These are phyloP conservation scores for Ophonus ardosiacus DNA, from an alignment of 2,888 invertebrate genomes.

Conservation along the genomic window DNA sequence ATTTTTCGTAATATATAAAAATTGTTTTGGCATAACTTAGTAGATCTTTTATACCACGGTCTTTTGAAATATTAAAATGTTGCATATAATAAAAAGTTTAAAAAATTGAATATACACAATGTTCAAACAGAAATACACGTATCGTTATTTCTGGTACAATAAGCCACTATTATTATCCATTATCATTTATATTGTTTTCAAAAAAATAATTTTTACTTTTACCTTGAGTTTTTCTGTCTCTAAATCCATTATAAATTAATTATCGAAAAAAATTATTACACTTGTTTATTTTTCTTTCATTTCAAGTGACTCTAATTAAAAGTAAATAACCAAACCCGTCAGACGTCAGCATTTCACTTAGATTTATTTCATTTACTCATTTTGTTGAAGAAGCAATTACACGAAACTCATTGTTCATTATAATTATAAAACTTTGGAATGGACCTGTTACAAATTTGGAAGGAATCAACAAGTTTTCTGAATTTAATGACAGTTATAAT, in stretches of 20 bases:
- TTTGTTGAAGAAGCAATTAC: background rate
- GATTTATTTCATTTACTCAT: background rate
- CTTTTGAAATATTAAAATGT: no score
- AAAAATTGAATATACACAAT: no score
- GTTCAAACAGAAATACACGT: no score
- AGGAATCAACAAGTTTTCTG: background rate
- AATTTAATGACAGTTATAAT: no score
- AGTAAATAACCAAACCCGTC: background rate
- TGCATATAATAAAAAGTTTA: no score
- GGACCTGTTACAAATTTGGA: background rate
- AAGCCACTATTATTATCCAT: background rate
- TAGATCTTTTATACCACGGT: no score
- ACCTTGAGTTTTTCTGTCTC: background rate
- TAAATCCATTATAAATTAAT: background rate
- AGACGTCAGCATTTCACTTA: background rate
- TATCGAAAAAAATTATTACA: background rate
- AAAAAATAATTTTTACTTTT: background rate
- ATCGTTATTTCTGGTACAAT: no score
- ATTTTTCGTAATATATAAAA: no score
- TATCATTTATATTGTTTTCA: background rate
- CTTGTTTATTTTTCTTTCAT: background rate
- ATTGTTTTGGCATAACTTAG: no score
- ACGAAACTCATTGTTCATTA: background rate
- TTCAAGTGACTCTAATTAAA: background rate
- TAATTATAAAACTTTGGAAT: background rate